Conservation (phyloP, 2,888 invertebrate genomes). For the Drosophila nr. medialis region DNA sequence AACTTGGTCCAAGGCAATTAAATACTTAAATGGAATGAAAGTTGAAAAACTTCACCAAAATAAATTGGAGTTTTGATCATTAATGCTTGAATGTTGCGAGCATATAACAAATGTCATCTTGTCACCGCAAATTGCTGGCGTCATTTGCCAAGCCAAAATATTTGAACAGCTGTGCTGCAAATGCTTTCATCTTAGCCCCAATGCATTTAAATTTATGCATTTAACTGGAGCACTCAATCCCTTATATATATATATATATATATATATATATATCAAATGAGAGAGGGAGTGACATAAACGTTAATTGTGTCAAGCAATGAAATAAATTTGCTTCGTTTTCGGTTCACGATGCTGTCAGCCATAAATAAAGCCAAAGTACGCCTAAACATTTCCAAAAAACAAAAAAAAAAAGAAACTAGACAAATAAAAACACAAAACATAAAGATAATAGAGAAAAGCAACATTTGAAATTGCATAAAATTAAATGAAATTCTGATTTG, state of each 20-base stretch:
- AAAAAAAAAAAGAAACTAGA: constrained; percentile 25
- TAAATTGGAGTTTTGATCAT: background rate
- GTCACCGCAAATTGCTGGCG: constrained; percentile 42
- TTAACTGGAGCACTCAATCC: constrained; percentile 45
- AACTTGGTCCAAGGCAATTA: constrained; percentile 16
- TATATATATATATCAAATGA: background rate
- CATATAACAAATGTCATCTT: constrained; percentile 18
- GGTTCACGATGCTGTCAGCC: constrained; percentile 55
- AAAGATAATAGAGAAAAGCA: constrained; percentile 34
- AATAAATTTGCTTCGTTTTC: constrained; percentile 57
- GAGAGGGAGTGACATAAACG: constrained; percentile 4
- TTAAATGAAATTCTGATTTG: constrained; percentile 76
- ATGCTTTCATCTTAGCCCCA: constrained; percentile 46
- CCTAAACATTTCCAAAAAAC: constrained; percentile 67
- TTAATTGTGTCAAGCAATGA: constrained; percentile 67
- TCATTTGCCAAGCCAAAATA: constrained; percentile 48
- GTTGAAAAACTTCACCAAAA: background rate
- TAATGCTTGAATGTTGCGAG: background rate
- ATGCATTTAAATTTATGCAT: constrained; percentile 63
- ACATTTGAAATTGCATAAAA: constrained; percentile 74
- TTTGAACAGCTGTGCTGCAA: constrained; percentile 57
- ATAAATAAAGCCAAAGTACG: constrained; percentile 65
- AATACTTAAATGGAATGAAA: constrained; percentile 13
- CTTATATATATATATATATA: background rate
- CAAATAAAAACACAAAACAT: constrained; percentile 15